These are phyloP conservation scores for Ornithoptera priamus DNA, from an alignment of 2,888 invertebrate species.

Conservation along the genomic window DNA sequence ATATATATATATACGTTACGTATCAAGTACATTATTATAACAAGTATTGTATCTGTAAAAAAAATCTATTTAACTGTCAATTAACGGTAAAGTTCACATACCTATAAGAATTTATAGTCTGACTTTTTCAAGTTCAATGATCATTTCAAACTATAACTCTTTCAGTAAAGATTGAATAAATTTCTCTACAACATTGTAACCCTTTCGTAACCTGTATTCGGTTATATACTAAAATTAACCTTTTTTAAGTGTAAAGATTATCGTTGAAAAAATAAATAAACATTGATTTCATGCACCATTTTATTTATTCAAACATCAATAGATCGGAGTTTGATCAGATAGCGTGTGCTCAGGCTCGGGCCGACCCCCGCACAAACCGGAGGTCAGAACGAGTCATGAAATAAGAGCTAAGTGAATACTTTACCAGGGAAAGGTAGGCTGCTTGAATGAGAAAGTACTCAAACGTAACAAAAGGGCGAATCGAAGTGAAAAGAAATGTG, in stretches of 20 bases:
- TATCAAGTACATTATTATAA: no score
- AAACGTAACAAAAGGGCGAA: constrained; percentile 13
- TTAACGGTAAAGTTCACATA: no score
- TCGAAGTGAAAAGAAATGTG: constrained; percentile 10
- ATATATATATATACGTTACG: no score
- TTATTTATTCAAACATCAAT: constrained; percentile 50
- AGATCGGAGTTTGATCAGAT: constrained; percentile 61
- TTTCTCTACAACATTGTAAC: no score
- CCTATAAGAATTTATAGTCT: no score
- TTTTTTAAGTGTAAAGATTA: constrained; percentile 35
- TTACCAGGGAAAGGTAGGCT: constrained; percentile 48
- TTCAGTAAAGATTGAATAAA: no score
- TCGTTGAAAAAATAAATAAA: constrained; percentile 33
- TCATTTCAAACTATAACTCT: no score
- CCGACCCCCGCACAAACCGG: constrained; percentile 54
- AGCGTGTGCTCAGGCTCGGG: constrained; percentile 42
- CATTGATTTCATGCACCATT: constrained; percentile 37
- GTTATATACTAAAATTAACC: constrained; percentile 6
- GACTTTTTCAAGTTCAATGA: no score
- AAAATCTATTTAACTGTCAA: no score
- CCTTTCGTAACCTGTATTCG: background rate
- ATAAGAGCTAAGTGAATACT: constrained; percentile 61
- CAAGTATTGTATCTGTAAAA: no score
- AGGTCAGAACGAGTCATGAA: constrained; percentile 66
- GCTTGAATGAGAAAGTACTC: constrained; percentile 37